Evolutionary conservation across 2,113 vertebrate species (phyloP), one percentile per base, ranked within the genome.

Genomic region (Leucoraja erinaceus): DNA sequence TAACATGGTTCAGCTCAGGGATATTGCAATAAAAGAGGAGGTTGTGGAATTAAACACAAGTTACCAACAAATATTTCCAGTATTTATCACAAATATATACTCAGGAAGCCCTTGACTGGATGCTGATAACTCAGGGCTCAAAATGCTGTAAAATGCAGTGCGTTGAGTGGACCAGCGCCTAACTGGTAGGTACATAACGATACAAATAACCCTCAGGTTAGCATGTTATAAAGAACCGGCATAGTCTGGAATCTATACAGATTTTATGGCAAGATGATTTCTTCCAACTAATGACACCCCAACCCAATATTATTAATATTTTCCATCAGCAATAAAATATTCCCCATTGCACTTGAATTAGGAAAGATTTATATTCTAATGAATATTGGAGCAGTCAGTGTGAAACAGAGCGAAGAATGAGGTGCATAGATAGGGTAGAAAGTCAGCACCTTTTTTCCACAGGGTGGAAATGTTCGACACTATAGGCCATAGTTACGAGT

Each of bases 61-160:
- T 72, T 72, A 72, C 18, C 70, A 18, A 20, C 70, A 72, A 5
- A 72, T 14, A 72, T 88, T 66, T 66, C n/a, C 59, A 66, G 28
- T 66, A 66, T 63, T 88, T 88, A 88, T 28, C 12, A 3, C 28
- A 63, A n/a, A 31, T 63, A 31, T 63, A 66, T 31, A 63, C 83
- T 88, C 83, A 88, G 83, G 83, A 88, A 88, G 83, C 59, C 59
- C 28, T 66, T 88, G 63, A 63, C 83, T 88, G 83, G 83, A 66
- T 66, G 63, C 8, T 31, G 28, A 88, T 6, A 66, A 63, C 83
- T 88, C 83, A 66, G 83, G 83, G 83, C 83, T 88, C 59, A 31
- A 12, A 66, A 63, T 8, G 61, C n/a, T 63, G 59, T 88, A n/a
- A 88, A 66, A 88, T 88, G 25, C 59, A 86, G 22, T 31, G 28